phyloP scores from a whole-genome alignment of 2,113 vertebrate species.

The Symphodus melops region DNA sequence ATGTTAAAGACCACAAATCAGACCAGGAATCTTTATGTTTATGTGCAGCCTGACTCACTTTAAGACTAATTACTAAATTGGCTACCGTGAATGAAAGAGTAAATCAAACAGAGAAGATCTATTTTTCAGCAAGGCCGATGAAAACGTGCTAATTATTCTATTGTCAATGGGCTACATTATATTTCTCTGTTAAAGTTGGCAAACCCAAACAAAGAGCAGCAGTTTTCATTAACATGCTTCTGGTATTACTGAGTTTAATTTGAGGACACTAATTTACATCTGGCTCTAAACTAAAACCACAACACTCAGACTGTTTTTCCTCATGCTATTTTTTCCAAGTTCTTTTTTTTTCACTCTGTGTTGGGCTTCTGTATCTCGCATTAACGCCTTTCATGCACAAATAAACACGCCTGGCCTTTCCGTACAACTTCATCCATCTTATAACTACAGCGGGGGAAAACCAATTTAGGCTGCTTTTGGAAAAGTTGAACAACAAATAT shows the following conservation, averaged over 20 bases:
- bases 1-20: constrained; percentile 10
- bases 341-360: background rate
- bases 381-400: background rate
- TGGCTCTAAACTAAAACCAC: background rate
- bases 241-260: too few species aligned
- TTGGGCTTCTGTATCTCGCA: background rate
- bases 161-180: background rate
- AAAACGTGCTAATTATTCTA: background rate
- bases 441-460: background rate
- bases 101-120: background rate
- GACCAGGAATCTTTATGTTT: background rate
- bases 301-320: background rate
- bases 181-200: background rate
- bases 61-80: background rate
- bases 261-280: too few species aligned
- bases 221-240: background rate
- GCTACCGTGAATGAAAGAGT: background rate
- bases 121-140: background rate
- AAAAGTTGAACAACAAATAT: background rate
- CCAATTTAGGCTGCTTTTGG: background rate
- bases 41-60: background rate
- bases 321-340: background rate
- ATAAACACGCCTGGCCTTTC: background rate
- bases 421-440: background rate
- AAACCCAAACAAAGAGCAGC: background rate